Evolutionary conservation across 2,797 vertebrate species (phyloP), one percentile per base, ranked within the genome.

Genomic region (Lepus townsendii): DNA sequence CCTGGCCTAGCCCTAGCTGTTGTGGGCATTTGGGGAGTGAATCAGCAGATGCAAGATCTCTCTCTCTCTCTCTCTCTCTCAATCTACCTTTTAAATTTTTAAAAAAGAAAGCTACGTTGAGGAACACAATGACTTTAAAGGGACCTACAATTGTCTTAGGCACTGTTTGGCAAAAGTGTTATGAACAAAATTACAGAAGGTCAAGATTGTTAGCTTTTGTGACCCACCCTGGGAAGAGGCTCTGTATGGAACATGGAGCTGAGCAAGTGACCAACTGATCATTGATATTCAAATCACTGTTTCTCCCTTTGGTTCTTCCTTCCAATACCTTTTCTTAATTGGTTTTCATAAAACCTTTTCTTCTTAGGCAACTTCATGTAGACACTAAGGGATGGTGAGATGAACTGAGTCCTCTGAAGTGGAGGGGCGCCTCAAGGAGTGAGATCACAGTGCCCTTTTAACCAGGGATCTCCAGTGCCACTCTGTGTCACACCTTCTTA

Each of bases 221-320:
- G 68, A n/a, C 4, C 12, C n/a, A 63, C 11, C 50, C 71, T 73
- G 82, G 26, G 30, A 42, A 77, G n/a, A 50, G 30, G 7, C 71
- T 87, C 20, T 54, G 5, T 4, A 3, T 12, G 5, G 17, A 35
- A 71, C 26, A n/a, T 5, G 16, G 5, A 50, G 9, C 50, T 91
- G 22, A 47, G 71, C 20, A 5, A 12, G 65, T 2, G 32, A 7
- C 54, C 1, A 16, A 35, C 35, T 27, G 32, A 17, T 12, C 7
- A 16, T 5, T 2, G 7, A 3, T 13, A 26, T 32, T 11, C 0
- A 0, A 50, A 24, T 52, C 50, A 7, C 24, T 0, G 0, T 5
- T 17, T n/a, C 10, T 42, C 42, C 17, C 19, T 12, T 2, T 10
- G 3, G 0, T 16, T 16, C 63, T 80, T 54, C 19, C 52, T 71